Evolutionary conservation across 2,113 vertebrate species (phyloP), one percentile per base, ranked within the genome.

Genomic region (Cromileptes altivelis): DNA sequence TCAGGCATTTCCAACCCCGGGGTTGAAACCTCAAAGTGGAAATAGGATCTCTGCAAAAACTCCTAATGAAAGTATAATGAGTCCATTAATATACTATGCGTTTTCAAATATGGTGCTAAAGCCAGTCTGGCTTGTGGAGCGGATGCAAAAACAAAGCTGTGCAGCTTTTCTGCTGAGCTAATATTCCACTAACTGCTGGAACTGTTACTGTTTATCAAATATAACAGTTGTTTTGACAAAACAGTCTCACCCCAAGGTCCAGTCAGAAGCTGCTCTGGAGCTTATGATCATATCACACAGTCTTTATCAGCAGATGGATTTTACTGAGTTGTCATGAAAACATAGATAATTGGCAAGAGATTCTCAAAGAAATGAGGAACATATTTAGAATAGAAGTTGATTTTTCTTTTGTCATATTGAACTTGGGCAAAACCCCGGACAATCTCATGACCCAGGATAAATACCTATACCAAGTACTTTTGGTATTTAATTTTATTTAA

Each of bases 31-130:
- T 72, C 82, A 75, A 75, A 75, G 55, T 85, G 75, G 77, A 70
- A 81, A 88, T 49, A 49, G 12, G 62, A 75, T 49, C 75, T 63
- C 47, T 13, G 9, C 65, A 61, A 76, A 37, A 55, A 71, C n/a
- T 60, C 61, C 37, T 52, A 75, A 87, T 81, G 45, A 85, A 76
- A 83, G 61, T 80, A 52, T 81, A 86, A 90, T 77, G 49, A 85
- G 52, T 14, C 73, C 49, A 75, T 80, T 78, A 57, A 81, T 79
- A 76, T 74, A 42, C 42, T 75, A n/a, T 56, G 3, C 70, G 60
- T 62, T 58, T 64, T 86, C 21, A 70, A 23, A 57, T 61, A 47
- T 42, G 23, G 40, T 4, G 33, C 19, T 58, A 15, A 49, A 17
- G 30, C 53, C 27, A 19, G 13, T 69, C 8, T 23, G 58, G 63